Evolutionary conservation across 2,888 invertebrate species (phyloP), one percentile per base, ranked within the genome.

Genomic region (Willowsia nigromaculata): DNA sequence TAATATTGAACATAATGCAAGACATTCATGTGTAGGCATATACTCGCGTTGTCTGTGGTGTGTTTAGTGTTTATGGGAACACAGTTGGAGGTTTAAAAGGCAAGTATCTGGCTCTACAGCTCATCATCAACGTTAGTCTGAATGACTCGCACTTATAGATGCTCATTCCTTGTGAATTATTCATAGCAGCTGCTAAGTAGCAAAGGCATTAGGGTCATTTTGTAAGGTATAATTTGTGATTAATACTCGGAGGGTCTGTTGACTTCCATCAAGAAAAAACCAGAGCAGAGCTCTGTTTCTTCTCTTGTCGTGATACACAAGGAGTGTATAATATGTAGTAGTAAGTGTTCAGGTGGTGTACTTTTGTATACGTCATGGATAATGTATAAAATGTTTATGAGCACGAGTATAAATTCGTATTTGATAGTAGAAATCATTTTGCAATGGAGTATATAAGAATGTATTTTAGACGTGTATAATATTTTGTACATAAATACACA

Each of bases 111-210:
- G 13, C 15, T 37, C 56, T 33, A 68, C 37, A 84, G 27, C 30
- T 50, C 76, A 76, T 76, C 85, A 85, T 85, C 85, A 76, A 78
- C 85, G 47, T 80, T 71, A 53, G 65, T 43, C 65, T 53, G 78
- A 78, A 78, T 47, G 47, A 74, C 74, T 76, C 30, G 76, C 53
- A 76, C 76, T 76, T 76, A 76, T 76, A 76, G 76, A 76, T 76
- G 76, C 50, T 76, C 76, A 76, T 85, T 71, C 53, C 84, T 88
- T 88, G 88, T 88, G 88, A 88, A 88, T 88, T 88, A 88, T 88
- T 88, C 88, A 88, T 88, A 80, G 84, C 88, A 88, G 88, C 88
- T 88, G 88, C 88, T 88, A 88, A 88, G 88, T 88, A 88, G 88
- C 84, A 68, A 88, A 88, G 56, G 88, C 88, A 88, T 88, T 88